phyloP scores from a whole-genome alignment of 2,797 vertebrate genomes.

The Petrocephalus sullivani region DNA sequence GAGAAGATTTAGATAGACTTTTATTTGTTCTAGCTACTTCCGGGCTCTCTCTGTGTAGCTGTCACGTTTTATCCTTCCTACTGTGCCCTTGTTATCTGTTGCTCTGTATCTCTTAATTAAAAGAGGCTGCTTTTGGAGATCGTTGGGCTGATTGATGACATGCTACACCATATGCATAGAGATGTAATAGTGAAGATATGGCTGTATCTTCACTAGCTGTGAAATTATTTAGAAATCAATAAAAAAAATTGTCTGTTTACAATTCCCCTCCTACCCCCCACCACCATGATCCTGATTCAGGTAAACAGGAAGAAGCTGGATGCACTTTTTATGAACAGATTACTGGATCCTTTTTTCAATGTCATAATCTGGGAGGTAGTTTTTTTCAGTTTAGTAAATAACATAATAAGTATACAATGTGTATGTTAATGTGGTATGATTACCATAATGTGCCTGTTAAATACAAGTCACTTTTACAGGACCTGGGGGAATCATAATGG shows the following conservation, averaged over 20 bases:
- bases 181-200: conserved; percentile 36
- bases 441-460: neutral
- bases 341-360: neutral
- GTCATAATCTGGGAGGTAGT: neutral
- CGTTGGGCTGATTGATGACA: neutral
- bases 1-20: conserved; percentile 21
- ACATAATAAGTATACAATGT: neutral
- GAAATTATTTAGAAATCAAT: conserved; percentile 6
- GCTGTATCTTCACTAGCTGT: neutral
- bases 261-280: neutral
- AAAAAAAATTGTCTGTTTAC: neutral
- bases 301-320: neutral
- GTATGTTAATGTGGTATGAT: neutral
- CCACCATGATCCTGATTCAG: neutral
- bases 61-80: neutral
- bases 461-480: neutral
- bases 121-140: neutral
- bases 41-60: neutral
- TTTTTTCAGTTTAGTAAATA: neutral
- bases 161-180: conserved; percentile 22
- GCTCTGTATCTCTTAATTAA: conserved; percentile 21
- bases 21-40: conserved; percentile 7
- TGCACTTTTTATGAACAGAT: neutral
- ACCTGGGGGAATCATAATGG: neutral
- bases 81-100: neutral